phyloP scores from a whole-genome alignment of 2,888 invertebrate species.

The Meganola albula region DNA sequence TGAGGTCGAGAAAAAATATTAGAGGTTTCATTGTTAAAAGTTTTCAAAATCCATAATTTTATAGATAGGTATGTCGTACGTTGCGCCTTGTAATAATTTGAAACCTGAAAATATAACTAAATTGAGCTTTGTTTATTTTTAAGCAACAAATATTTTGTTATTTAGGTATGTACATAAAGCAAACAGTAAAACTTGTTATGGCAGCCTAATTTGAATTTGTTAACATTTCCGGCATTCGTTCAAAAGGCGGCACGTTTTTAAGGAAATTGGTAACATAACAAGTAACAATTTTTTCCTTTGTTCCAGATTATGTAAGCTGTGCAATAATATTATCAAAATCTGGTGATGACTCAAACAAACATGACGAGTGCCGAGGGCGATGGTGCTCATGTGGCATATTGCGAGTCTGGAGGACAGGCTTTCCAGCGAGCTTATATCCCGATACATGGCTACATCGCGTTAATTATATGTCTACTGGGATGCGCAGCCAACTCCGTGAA shows the following conservation, averaged over 20 bases:
- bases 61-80: constrained; percentile 3
- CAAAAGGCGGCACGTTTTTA: too few species aligned
- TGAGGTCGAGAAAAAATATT: too few species aligned
- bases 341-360: constrained; percentile 16
- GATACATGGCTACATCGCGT: constrained; percentile 90
- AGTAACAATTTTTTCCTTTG: constrained; percentile 13
- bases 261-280: too few species aligned
- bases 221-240: too few species aligned
- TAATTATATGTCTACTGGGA: constrained; percentile 92
- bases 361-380: constrained; percentile 32
- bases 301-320: constrained; percentile 24
- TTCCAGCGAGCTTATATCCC: constrained; percentile 81
- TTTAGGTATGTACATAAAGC: too few species aligned
- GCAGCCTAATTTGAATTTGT: too few species aligned
- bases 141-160: too few species aligned
- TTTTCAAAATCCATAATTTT: constrained; percentile 9
- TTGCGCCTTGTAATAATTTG: constrained; percentile 6
- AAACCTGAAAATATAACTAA: too few species aligned
- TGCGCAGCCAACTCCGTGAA: constrained; percentile 93
- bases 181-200: too few species aligned
- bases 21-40: too few species aligned
- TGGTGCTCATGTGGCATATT: constrained; percentile 50
- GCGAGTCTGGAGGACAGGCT: constrained; percentile 73
- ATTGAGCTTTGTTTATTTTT: too few species aligned
- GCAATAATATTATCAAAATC: constrained; percentile 12